Evolutionary conservation across 2,888 invertebrate genomes (phyloP).

Genomic region (Leucoma salicis): DNA sequence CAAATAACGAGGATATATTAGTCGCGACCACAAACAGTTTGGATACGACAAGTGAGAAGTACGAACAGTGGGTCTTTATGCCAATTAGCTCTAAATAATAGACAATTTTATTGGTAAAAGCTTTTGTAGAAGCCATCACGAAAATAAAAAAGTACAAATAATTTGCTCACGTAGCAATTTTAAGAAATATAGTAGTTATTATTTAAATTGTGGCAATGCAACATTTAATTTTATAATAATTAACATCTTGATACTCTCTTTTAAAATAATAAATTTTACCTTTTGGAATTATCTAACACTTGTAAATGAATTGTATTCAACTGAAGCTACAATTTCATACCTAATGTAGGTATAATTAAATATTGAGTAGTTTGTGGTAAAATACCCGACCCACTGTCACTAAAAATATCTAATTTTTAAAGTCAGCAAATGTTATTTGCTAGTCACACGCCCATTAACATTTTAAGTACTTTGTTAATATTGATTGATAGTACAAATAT

Average conservation of each 20-base stretch:
- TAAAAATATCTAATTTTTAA: constrained; percentile 59
- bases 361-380: constrained; percentile 51
- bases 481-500: constrained; percentile 82
- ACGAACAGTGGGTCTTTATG: constrained; percentile 59
- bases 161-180: constrained; percentile 75
- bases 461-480: constrained; percentile 73
- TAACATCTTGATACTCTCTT: constrained; percentile 71
- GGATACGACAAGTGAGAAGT: constrained; percentile 30
- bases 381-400: constrained; percentile 73
- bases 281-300: constrained; percentile 54
- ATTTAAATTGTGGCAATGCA: constrained; percentile 50
- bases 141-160: constrained; percentile 74
- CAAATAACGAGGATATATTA: constrained; percentile 20
- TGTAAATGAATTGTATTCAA: constrained; percentile 45
- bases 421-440: constrained; percentile 77
- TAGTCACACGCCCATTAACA: constrained; percentile 77
- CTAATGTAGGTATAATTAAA: constrained; percentile 62
- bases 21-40: background rate
- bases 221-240: constrained; percentile 43
- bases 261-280: constrained; percentile 54
- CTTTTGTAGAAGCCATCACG: constrained; percentile 44
- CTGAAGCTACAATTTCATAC: constrained; percentile 59
- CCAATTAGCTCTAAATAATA: constrained; percentile 30
- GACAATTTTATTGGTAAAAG: constrained; percentile 43
- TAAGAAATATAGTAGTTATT: constrained; percentile 59